A percentile compares a stretch with the other conserved stretches of the same genome.
phyloP scores from a whole-genome alignment of 2,113 vertebrate genomes.

The Girardinichthys multiradiatus region DNA sequence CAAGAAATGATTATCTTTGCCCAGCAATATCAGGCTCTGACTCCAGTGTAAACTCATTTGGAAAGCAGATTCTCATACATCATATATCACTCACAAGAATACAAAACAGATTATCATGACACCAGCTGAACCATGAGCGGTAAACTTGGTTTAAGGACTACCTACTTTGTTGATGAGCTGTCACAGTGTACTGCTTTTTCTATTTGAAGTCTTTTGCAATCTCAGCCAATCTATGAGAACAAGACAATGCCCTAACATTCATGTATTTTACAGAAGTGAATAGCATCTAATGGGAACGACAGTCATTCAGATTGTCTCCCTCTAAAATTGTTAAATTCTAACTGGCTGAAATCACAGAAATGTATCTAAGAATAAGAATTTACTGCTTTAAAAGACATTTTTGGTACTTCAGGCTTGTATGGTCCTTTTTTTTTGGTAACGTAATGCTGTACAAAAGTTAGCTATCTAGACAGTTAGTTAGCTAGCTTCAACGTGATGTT shows the following conservation, averaged over 20 bases:
- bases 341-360: too few relatives aligned
- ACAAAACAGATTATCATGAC: constrained; percentile 82
- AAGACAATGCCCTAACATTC: constrained; percentile 26
- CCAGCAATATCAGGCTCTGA: constrained; percentile 80
- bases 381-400: too few relatives aligned
- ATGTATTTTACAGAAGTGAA: constrained; percentile 34
- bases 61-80: constrained; percentile 80
- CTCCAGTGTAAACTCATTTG: constrained; percentile 83
- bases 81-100: constrained; percentile 78
- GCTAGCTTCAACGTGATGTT: too few relatives aligned
- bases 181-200: constrained; percentile 10
- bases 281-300: constrained; percentile 6
- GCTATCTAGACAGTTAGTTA: too few relatives aligned
- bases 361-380: too few relatives aligned
- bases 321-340: too few relatives aligned
- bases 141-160: constrained; percentile 75
- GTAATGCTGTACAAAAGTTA: too few relatives aligned
- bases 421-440: too few relatives aligned
- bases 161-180: constrained; percentile 50
- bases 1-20: constrained; percentile 82
- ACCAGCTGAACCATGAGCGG: constrained; percentile 74
- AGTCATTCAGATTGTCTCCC: too few relatives aligned
- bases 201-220: constrained; percentile 21
- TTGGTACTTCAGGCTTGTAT: too few relatives aligned
- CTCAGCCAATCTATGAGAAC: constrained; percentile 22